Percentiles rank a stretch among this genome's conserved stretches.
Evolutionary conservation across 1,140 invertebrate species (phyloP).

Genomic region (Schlechtendalia chinensis): DNA sequence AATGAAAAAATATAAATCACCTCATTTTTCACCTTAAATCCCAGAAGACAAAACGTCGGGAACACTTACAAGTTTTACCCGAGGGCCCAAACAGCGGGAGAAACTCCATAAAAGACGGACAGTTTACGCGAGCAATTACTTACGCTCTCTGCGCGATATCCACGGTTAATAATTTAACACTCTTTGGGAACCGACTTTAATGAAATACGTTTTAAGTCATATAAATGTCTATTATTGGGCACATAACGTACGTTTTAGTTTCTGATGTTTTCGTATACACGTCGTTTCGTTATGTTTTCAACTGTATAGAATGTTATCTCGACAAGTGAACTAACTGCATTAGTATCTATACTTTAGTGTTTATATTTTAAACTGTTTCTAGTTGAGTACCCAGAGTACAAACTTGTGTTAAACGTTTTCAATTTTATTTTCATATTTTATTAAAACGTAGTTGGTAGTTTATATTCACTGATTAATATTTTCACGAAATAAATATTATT

Average conservation of each 20-base stretch:
- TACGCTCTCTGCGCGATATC: background rate
- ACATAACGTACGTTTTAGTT: background rate
- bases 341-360: no score
- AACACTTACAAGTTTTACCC: constrained; percentile 6
- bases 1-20: constrained; percentile 22
- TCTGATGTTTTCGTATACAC: no score
- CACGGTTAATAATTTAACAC: constrained; percentile 6
- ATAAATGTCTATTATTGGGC: background rate
- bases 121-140: constrained; percentile 13
- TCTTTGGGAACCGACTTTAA: background rate
- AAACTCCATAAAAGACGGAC: constrained; percentile 1
- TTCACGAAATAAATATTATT: no score
- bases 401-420: no score
- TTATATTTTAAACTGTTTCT: no score
- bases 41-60: background rate
- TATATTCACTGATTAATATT: no score
- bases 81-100: background rate
- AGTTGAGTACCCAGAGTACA: no score
- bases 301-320: no score
- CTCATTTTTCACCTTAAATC: constrained; percentile 26
- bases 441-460: no score
- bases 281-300: no score
- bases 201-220: constrained; percentile 5
- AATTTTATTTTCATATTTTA: no score
- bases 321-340: no score